These are phyloP conservation scores for Zootoca vivipara DNA, from an alignment of 2,113 vertebrate species.

Conservation along the genomic window DNA sequence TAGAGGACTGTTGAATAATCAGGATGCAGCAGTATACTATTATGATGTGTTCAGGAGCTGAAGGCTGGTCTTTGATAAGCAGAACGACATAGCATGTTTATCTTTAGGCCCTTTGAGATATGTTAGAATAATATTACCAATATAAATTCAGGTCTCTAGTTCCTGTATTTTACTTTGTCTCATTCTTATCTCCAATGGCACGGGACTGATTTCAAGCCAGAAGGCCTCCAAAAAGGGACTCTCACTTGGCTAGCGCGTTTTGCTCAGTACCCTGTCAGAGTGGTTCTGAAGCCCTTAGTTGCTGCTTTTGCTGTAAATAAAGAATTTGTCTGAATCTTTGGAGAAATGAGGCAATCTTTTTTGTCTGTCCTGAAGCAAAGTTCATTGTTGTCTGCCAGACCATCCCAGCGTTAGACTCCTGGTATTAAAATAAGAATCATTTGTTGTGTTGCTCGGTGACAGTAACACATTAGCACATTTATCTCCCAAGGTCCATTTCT, in stretches of 20 bases:
- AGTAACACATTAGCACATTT: not conserved
- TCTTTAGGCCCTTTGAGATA: not conserved
- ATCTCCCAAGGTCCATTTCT: not conserved
- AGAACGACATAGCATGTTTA: not conserved
- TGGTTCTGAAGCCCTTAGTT: not conserved
- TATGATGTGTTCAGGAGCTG: not conserved
- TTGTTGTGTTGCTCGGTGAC: not conserved
- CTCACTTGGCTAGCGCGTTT: not conserved
- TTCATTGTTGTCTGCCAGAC: not conserved
- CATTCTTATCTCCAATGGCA: not conserved
- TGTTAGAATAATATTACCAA: not conserved
- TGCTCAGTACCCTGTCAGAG: not conserved
- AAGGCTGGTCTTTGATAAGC: not conserved
- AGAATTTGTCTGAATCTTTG: not conserved
- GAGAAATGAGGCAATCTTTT: not conserved
- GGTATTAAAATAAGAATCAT: not conserved
- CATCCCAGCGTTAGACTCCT: not conserved
- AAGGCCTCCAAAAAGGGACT: not conserved
- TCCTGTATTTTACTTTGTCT: not conserved
- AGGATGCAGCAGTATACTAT: accelerated
- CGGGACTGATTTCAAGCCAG: not conserved
- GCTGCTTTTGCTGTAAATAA: not conserved
- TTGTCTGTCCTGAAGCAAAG: not conserved
- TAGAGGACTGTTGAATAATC: slow-evolving; percentile 22
- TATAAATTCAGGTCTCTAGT: not conserved